phyloP scores from a whole-genome alignment of 1,140 invertebrate species.

The Panagrolaimus sp. region DNA sequence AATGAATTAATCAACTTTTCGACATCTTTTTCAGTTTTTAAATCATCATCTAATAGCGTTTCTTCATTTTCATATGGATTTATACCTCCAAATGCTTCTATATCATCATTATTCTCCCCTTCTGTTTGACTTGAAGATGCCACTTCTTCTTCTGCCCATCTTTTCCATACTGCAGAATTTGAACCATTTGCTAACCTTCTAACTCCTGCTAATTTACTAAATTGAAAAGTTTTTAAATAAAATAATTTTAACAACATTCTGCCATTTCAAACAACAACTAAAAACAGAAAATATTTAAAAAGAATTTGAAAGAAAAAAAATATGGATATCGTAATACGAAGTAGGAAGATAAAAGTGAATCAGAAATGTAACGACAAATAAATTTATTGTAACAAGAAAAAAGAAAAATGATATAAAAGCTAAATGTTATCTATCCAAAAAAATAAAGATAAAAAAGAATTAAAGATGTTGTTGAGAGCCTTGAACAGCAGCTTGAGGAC shows the following conservation, averaged over 20 bases:
- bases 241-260: background rate
- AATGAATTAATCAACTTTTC: slow-evolving; percentile 15
- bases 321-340: background rate
- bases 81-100: background rate
- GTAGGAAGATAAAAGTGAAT: background rate
- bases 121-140: background rate
- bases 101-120: background rate
- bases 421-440: slow-evolving; percentile 12
- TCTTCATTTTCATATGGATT: background rate
- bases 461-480: background rate
- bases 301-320: too few species aligned
- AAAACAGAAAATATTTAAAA: too few species aligned
- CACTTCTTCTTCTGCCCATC: background rate
- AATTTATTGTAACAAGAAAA: background rate
- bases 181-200: background rate
- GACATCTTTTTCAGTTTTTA: background rate
- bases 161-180: background rate
- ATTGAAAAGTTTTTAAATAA: background rate
- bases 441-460: background rate
- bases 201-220: background rate
- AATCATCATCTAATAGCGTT: background rate
- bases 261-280: too few species aligned
- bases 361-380: background rate
- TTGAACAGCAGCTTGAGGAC: slow-evolving; percentile 35
- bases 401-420: background rate